Base-by-base conservation (phyloP, 2,888 invertebrate species). In the Chymomyza caudatula region DNA sequence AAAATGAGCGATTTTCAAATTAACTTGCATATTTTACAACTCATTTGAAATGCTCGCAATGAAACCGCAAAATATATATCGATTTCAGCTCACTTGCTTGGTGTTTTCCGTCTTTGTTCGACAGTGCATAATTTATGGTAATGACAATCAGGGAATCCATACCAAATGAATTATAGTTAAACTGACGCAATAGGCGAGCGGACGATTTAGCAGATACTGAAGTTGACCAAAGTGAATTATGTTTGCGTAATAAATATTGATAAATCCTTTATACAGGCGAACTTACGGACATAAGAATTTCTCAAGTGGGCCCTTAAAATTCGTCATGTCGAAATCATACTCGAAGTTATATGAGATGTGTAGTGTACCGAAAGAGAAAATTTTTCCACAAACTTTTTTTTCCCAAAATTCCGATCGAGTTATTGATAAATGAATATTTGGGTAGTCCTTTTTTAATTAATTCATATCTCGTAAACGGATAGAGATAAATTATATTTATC, bases 111-210 rank as follows among this genome's bases (percentile, higher is more conserved):
- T 20, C 19, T 13, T 23, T 8, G n/a, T 77, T 76, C 77, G 69
- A 67, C 76, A 76, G 76, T 66, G 71, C 73, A 80, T 71, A 70
- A 80, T 80, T 70, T 78, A 81, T 83, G 76, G 60, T 70, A 75
- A 67, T 77, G 62, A 73, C 77, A 77, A 77, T 77, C 77, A 77
- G 59, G 65, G 68, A 73, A 63, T 69, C 71, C 69, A 70, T 67
- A 53, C 73, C 53, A 69, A 65, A 71, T 72, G 68, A 71, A 69
- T 71, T 76, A 74, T 76, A 66, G 44, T 63, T 52, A n/a, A n/a
- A n/a, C n/a, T n/a, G 53, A 61, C 63, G 52, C 56, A 17, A 51
- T 51, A 13, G 17, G 5, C 71, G 73, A 75, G 66, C 73, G 67
- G 25, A 20, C 62, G 73, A 76, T 67, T 75, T 75, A 73, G 71